phyloP scores from a whole-genome alignment of 2,888 invertebrate genomes.

The Rhamphomyia laevipes region DNA sequence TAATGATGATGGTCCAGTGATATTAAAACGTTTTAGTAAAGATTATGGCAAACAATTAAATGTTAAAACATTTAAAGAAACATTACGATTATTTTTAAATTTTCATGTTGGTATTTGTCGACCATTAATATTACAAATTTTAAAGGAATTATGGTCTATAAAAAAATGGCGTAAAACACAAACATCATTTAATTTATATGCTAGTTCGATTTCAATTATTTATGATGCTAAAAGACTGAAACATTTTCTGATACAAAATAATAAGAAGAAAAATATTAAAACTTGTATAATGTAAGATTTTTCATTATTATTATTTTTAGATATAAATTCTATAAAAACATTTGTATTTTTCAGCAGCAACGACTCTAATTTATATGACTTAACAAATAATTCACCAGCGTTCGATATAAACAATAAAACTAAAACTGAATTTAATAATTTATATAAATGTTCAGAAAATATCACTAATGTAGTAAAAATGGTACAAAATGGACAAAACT shows the following conservation, averaged over 20 bases:
- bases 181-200: slow-evolving; percentile 53
- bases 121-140: slow-evolving; percentile 53
- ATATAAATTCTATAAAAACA: not conserved
- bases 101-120: slow-evolving; percentile 42
- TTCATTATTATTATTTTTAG: not conserved
- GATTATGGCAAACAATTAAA: slow-evolving; percentile 69
- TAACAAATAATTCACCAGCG: slow-evolving; percentile 4
- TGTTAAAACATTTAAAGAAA: slow-evolving; percentile 52
- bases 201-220: slow-evolving; percentile 76
- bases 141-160: slow-evolving; percentile 56
- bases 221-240: slow-evolving; percentile 63
- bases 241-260: too few species aligned
- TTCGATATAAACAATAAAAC: slow-evolving; percentile 5
- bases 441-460: not conserved
- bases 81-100: slow-evolving; percentile 62
- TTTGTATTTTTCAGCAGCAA: slow-evolving; percentile 9
- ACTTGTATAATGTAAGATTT: too few species aligned
- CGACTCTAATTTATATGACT: slow-evolving; percentile 1
- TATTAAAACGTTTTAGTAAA: slow-evolving; percentile 56
- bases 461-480: too few species aligned
- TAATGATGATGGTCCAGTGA: slow-evolving; percentile 37
- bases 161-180: slow-evolving; percentile 62
- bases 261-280: too few species aligned
- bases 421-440: not conserved
- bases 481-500: not conserved